A percentile compares a stretch with the other conserved stretches of the same genome.
Conservation (phyloP, 2,113 vertebrate species). For the Odontesthes bonariensis region DNA sequence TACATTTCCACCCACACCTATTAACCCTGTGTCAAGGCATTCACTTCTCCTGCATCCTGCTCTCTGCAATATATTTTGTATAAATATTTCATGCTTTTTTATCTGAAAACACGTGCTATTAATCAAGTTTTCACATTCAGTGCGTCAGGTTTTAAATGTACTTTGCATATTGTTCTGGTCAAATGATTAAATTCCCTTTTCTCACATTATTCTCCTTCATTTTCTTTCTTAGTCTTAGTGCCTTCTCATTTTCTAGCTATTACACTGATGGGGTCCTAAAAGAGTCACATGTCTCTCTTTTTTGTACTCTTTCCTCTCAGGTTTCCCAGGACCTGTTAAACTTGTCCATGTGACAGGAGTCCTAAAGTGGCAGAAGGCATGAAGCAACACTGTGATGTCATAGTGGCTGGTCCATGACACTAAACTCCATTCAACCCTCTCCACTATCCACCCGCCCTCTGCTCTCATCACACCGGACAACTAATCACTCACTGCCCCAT, state of each 20-base stretch:
- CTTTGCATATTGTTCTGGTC: slow-evolving; percentile 3
- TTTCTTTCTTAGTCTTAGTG: background rate
- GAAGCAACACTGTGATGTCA: slow-evolving; percentile 77
- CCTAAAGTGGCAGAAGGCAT: slow-evolving; percentile 69
- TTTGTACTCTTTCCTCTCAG: slow-evolving; percentile 52
- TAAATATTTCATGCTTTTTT: slow-evolving; percentile 49
- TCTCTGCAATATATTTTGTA: slow-evolving; percentile 14
- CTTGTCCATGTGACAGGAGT: slow-evolving; percentile 81
- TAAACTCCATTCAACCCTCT: slow-evolving; percentile 72
- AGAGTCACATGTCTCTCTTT: slow-evolving; percentile 23
- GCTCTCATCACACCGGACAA: slow-evolving; percentile 72
- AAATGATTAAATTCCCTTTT: slow-evolving; percentile 15
- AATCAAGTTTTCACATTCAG: slow-evolving; percentile 3
- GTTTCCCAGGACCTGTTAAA: slow-evolving; percentile 71
- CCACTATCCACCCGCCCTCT: slow-evolving; percentile 75
- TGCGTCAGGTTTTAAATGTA: background rate
- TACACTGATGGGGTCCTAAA: slow-evolving; percentile 21
- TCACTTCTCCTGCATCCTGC: slow-evolving; percentile 28
- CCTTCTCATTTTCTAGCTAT: background rate
- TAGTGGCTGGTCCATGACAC: slow-evolving; percentile 84
- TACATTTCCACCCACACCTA: slow-evolving; percentile 63
- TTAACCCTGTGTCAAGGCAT: slow-evolving; percentile 34
- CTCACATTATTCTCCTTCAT: background rate
- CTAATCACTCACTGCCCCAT: slow-evolving; percentile 67
- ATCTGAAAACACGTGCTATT: slow-evolving; percentile 8